These are phyloP conservation scores for Chaunax sp. DNA, from an alignment of 2,797 vertebrate species.

Conservation along the genomic window DNA sequence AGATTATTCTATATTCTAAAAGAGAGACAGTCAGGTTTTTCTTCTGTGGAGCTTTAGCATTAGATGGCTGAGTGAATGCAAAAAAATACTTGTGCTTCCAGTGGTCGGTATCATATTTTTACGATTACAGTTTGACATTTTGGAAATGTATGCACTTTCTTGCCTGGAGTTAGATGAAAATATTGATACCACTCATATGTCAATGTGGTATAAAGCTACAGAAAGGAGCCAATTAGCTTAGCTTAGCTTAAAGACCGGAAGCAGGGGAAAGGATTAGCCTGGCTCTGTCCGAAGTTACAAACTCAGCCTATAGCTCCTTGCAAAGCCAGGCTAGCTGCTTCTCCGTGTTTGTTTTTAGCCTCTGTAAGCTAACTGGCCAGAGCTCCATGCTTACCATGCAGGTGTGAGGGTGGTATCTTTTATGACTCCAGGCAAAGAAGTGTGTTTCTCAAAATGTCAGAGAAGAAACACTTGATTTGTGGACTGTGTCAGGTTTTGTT, in stretches of 20 bases:
- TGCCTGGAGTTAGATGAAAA: not conserved
- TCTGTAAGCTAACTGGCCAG: constrained; percentile 4
- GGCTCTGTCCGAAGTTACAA: not conserved
- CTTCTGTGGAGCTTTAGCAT: not conserved
- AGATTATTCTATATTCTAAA: constrained; percentile 29
- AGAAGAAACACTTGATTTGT: constrained; percentile 58
- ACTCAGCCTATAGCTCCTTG: not conserved
- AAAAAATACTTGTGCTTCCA: not conserved
- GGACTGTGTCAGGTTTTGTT: constrained; percentile 63
- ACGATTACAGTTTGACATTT: not conserved
- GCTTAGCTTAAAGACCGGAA: constrained; percentile 3
- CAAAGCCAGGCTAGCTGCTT: not conserved
- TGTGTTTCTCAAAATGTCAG: constrained; percentile 34
- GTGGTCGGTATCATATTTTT: constrained; percentile 13
- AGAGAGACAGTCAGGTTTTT: constrained; percentile 10
- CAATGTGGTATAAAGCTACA: not conserved
- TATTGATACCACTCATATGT: not conserved
- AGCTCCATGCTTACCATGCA: constrained; percentile 10
- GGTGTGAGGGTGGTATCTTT: constrained; percentile 15
- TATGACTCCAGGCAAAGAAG: constrained; percentile 24
- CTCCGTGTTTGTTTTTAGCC: not conserved
- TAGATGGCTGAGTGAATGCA: not conserved
- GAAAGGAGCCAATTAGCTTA: constrained; percentile 4
- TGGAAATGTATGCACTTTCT: not conserved
- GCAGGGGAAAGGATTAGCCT: not conserved